These are phyloP conservation scores for Periophthalmus magnuspinnatus DNA, from an alignment of 2,797 vertebrate species.

Conservation along the genomic window DNA sequence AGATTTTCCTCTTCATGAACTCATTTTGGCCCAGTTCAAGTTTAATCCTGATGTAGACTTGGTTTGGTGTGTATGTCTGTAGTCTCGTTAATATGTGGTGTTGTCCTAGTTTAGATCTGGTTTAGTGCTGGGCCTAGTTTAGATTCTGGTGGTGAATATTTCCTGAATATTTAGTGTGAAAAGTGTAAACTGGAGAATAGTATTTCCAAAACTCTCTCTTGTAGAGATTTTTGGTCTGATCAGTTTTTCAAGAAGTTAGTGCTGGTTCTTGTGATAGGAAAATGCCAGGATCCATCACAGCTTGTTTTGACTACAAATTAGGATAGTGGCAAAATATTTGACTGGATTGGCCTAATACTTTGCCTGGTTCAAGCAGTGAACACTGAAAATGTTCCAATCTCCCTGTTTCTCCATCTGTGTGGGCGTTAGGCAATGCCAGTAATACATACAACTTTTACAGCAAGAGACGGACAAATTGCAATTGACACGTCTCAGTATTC, in stretches of 20 bases:
- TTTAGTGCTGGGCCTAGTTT: too few species aligned
- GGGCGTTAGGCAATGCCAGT: conserved; percentile 35
- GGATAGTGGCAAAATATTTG: not conserved
- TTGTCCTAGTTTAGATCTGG: too few species aligned
- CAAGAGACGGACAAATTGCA: conserved; percentile 9
- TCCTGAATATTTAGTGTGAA: too few species aligned
- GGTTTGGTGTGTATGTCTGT: too few species aligned
- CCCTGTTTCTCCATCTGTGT: conserved; percentile 35
- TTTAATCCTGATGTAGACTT: too few species aligned
- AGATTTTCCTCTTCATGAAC: too few species aligned
- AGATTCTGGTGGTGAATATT: too few species aligned
- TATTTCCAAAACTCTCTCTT: not conserved
- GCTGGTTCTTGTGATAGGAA: not conserved
- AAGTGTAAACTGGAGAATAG: too few species aligned
- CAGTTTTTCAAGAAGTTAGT: not conserved
- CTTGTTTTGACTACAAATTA: not conserved
- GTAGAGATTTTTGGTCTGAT: not conserved
- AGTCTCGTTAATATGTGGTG: too few species aligned
- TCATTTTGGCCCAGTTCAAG: too few species aligned
- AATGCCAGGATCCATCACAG: not conserved
- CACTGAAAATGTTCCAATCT: conserved; percentile 7
- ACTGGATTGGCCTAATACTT: not conserved
- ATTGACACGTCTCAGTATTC: conserved; percentile 3
- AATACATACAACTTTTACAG: conserved; percentile 27
- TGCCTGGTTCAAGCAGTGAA: conserved; percentile 5